Conservation (phyloP, 1,140 invertebrate genomes). For the Lepidurus apus region DNA sequence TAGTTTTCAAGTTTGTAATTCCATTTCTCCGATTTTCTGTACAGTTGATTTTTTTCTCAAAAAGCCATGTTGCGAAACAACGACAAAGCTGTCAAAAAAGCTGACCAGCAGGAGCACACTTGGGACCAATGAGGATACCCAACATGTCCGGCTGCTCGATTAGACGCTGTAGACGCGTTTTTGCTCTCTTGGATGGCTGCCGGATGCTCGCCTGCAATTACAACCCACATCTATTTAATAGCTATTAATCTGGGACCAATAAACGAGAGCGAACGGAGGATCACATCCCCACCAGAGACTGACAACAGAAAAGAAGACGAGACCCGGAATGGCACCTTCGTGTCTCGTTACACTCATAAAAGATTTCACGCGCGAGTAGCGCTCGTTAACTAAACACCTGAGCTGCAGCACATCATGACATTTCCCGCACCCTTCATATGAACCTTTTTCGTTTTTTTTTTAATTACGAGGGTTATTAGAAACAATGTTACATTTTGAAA, state of each 20-base stretch:
- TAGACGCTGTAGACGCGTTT: conserved; percentile 14
- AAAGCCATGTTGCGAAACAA: conserved; percentile 5
- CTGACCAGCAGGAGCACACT: conserved; percentile 2
- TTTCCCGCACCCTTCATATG: background rate
- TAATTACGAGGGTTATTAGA: conserved; percentile 19
- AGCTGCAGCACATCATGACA: conserved; percentile 21
- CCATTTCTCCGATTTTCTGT: background rate
- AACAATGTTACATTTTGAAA: background rate
- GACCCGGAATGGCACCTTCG: conserved; percentile 8
- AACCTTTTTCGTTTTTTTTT: background rate
- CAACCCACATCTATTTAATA: conserved; percentile 19
- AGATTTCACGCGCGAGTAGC: conserved; percentile 3
- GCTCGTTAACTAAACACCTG: conserved; percentile 2
- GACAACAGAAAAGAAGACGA: background rate
- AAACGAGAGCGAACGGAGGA: background rate
- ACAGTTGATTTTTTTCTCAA: background rate
- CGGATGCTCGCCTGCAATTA: conserved; percentile 16
- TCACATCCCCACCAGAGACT: background rate
- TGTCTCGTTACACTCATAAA: conserved; percentile 15
- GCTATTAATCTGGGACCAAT: conserved; percentile 2
- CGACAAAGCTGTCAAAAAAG: conserved; percentile 14
- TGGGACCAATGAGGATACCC: background rate
- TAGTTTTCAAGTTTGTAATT: background rate
- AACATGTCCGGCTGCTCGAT: conserved; percentile 12
- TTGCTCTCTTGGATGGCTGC: conserved; percentile 17